Evolutionary conservation across 2,113 vertebrate genomes (phyloP), one percentile per base, ranked within the genome.

Genomic region (Synchiropus splendidus): DNA sequence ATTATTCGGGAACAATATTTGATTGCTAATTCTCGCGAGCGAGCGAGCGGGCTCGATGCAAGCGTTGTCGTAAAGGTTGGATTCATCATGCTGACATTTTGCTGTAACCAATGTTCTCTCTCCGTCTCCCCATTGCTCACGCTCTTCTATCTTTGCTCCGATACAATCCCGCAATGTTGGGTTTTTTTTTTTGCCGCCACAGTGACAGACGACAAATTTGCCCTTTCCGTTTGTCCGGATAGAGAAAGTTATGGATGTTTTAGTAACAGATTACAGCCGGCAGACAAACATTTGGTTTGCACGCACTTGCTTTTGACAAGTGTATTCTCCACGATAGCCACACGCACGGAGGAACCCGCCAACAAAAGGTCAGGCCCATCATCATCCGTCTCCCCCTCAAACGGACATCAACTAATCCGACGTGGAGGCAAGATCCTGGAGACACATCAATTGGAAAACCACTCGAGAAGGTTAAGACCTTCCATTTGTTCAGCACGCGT

Each of bases 81-180:
- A 83, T 86, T 86, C 83, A 85, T 86, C 83, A 83, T 78, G 82
- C 74, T 86, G 84, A 82, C 84, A 86, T 85, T 83, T 85, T 70
- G 76, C 63, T 72, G 58, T 49, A 75, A 70, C 56, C 66, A 48
- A 21, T 64, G 37, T 48, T 54, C 59, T 53, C 42, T 48, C 45
- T 27, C 41, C 13, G 30, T 47, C 47, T 48, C 34, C 16, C 36
- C 31, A 15, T 36, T 45, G 34, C 48, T 42, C 35, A 44, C 31
- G n/a, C 60, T 53, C 58, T 55, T 65, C 65, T 72, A 66, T 21
- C 33, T 73, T 79, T 61, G n/a, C n/a, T n/a, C n/a, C n/a, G n/a
- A n/a, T n/a, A 65, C 59, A 68, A 55, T 52, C 45, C 54, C 64
- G 54, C 56, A 58, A 27, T 67, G 52, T 51, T 61, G 45, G 53